Percentiles rank a stretch among this genome's conserved stretches.
These are phyloP conservation scores for Hirtodrosophila trivittata DNA, from an alignment of 2,888 invertebrate genomes.

Conservation along the genomic window DNA sequence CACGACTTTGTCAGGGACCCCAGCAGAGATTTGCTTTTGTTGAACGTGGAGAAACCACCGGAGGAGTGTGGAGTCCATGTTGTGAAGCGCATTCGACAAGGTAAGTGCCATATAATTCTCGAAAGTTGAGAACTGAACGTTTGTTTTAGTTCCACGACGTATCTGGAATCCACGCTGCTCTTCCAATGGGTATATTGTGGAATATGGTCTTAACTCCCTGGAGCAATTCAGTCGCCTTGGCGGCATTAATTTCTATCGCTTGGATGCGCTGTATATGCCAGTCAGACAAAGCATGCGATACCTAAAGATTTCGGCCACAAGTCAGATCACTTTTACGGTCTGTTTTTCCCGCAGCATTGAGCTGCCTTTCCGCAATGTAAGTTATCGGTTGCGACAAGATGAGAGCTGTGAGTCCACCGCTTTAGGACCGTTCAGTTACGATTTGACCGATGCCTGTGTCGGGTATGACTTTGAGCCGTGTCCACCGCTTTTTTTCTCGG, in stretches of 20 bases:
- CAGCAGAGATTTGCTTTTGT: constrained; percentile 85
- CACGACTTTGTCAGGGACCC: constrained; percentile 86
- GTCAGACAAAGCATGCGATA: constrained; percentile 84
- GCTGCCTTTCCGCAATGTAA: constrained; percentile 84
- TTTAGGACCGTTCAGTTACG: constrained; percentile 85
- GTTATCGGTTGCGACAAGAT: constrained; percentile 77
- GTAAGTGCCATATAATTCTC: constrained; percentile 83
- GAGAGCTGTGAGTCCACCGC: constrained; percentile 86
- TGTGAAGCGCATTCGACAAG: constrained; percentile 86
- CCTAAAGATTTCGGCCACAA: constrained; percentile 85
- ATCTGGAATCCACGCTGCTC: constrained; percentile 87
- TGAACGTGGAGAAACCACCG: constrained; percentile 77
- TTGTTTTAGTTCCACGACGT: constrained; percentile 85
- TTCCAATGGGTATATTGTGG: constrained; percentile 82
- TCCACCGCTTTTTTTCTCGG: constrained; percentile 88
- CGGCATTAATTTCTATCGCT: constrained; percentile 87
- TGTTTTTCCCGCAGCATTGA: constrained; percentile 87
- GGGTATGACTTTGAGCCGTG: constrained; percentile 86
- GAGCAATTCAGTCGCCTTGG: constrained; percentile 87
- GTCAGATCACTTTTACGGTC: constrained; percentile 85
- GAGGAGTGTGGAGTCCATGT: constrained; percentile 82
- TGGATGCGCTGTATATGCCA: constrained; percentile 90
- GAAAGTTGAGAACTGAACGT: not conserved
- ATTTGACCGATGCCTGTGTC: constrained; percentile 86
- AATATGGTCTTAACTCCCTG: constrained; percentile 84